Evolutionary conservation across 2,113 vertebrate species (phyloP).

Genomic region (Cyphomyrus plagiostoma): DNA sequence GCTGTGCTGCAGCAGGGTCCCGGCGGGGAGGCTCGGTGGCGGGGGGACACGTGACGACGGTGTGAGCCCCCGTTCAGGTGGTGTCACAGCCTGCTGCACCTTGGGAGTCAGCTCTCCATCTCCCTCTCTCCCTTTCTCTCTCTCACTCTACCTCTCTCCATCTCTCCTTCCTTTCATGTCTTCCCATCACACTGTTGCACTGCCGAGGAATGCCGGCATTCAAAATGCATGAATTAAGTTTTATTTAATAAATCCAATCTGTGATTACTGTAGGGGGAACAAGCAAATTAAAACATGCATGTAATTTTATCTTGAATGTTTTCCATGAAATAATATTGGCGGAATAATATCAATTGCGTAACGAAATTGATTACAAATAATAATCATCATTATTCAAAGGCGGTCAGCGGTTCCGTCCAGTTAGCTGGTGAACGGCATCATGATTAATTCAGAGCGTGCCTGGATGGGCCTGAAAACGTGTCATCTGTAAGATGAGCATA

Average conservation of each 20-base stretch:
- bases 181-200: background rate
- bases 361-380: slow-evolving; percentile 1
- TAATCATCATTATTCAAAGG: background rate
- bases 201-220: background rate
- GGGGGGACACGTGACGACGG: slow-evolving; percentile 28
- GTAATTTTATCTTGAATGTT: slow-evolving; percentile 3
- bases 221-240: background rate
- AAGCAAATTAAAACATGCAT: slow-evolving; percentile 11
- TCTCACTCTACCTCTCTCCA: background rate
- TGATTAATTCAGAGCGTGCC: background rate
- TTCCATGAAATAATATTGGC: background rate
- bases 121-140: background rate
- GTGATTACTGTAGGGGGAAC: background rate
- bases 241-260: slow-evolving; percentile 4
- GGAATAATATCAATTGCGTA: slow-evolving; percentile 7
- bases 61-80: slow-evolving; percentile 23
- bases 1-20: slow-evolving; percentile 23
- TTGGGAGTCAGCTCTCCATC: slow-evolving; percentile 17
- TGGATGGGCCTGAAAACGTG: background rate
- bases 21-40: slow-evolving; percentile 1
- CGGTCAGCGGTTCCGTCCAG: background rate
- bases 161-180: background rate
- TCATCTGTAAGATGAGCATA: slow-evolving; percentile 1
- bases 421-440: background rate
- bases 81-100: slow-evolving; percentile 30